Conservation (phyloP, 92 coral and sea anemone species). For the Isaurus tuberculatus region DNA sequence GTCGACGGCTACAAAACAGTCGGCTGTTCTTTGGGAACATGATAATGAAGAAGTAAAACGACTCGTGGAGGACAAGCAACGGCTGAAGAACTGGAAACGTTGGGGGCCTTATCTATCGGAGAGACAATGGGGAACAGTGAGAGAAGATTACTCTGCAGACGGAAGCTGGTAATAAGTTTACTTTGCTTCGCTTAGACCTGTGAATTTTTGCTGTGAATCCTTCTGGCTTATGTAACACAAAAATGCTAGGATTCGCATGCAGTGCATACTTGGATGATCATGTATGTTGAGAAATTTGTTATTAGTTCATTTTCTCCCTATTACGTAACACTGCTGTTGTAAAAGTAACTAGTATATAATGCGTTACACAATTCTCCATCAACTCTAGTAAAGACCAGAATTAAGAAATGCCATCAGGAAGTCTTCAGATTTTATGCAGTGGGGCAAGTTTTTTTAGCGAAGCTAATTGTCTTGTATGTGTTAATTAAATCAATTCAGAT, state of each 20-base stretch:
- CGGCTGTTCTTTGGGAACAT: conserved; percentile 75
- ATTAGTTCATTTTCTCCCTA: no score
- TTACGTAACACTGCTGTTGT: no score
- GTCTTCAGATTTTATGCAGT: no score
- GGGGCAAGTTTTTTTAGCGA: no score
- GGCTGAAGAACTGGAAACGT: conserved; percentile 92
- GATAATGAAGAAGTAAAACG: conserved; percentile 77
- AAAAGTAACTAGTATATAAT: no score
- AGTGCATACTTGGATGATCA: not conserved
- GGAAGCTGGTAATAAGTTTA: conserved; percentile 77
- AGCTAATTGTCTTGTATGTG: no score
- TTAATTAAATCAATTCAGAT: no score
- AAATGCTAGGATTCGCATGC: not conserved
- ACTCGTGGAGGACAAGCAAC: conserved; percentile 75
- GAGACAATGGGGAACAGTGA: conserved; percentile 98
- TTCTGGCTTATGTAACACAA: not conserved
- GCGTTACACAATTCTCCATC: no score
- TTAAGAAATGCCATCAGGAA: no score
- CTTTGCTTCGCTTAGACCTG: not conserved
- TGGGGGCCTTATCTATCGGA: conserved; percentile 99
- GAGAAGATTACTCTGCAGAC: conserved; percentile 95
- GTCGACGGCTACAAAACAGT: conserved; percentile 54
- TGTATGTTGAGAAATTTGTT: not conserved
- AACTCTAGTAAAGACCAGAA: no score
- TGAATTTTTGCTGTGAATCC: not conserved